A percentile compares a stretch with the other conserved stretches of the same genome.
phyloP scores from a whole-genome alignment of 2,797 vertebrate species.

The Argentina silus region DNA sequence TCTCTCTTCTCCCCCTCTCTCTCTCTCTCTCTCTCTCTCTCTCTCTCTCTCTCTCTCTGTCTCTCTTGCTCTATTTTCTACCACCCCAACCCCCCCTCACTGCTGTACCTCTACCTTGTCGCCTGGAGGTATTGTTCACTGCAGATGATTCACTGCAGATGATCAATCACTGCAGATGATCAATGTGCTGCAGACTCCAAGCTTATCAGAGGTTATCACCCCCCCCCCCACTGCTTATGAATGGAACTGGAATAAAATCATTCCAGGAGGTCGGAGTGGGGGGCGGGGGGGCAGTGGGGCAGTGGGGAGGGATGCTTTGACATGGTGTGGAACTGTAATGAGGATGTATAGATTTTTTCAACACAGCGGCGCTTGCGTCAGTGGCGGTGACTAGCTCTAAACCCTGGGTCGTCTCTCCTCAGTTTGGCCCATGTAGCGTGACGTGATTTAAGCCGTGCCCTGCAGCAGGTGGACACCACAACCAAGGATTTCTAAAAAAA shows the following conservation, averaged over 20 bases:
- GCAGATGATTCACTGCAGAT: no score
- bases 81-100: slow-evolving; percentile 47
- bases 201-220: background rate
- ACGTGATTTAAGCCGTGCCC: slow-evolving; percentile 48
- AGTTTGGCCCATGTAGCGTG: slow-evolving; percentile 41
- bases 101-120: slow-evolving; percentile 59
- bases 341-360: slow-evolving; percentile 44
- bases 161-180: background rate
- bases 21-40: background rate
- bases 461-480: slow-evolving; percentile 43
- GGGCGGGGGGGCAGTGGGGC: slow-evolving; percentile 28
- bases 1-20: slow-evolving; percentile 20
- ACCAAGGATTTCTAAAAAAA: slow-evolving; percentile 60
- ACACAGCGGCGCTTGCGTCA: slow-evolving; percentile 21
- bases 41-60: background rate
- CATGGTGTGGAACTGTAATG: slow-evolving; percentile 57
- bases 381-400: background rate
- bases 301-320: slow-evolving; percentile 34
- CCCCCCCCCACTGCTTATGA: slow-evolving; percentile 53
- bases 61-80: background rate
- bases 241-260: slow-evolving; percentile 59
- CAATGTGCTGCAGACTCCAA: background rate
- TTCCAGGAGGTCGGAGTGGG: slow-evolving; percentile 62
- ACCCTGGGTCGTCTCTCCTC: slow-evolving; percentile 37
- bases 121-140: slow-evolving; percentile 54